A percentile compares a stretch with the other conserved stretches of the same genome.
These are phyloP conservation scores for Heterocephalus glaber DNA, from an alignment of 2,113 vertebrate genomes.

Conservation along the genomic window DNA sequence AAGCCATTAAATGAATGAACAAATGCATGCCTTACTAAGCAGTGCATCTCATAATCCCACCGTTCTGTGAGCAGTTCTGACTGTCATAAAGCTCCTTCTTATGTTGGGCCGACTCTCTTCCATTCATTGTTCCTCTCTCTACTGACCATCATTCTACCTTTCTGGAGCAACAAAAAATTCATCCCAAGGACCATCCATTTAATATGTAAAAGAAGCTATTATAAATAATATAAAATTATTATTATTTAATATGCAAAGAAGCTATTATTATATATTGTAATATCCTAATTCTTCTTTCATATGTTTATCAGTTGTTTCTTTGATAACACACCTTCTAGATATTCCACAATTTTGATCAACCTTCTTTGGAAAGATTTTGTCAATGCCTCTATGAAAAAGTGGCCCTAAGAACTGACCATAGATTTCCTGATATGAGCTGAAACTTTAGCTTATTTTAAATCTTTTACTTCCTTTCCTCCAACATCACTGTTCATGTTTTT, in stretches of 20 bases:
- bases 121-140: neutral
- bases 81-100: neutral
- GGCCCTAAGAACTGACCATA: neutral
- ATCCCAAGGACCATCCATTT: neutral
- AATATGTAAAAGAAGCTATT: neutral
- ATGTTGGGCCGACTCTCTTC: neutral
- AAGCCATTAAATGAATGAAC: slow-evolving; percentile 42
- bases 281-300: neutral
- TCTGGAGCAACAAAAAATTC: neutral
- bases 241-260: neutral
- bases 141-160: neutral
- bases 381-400: neutral
- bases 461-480: neutral
- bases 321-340: neutral
- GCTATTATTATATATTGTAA: too few species aligned
- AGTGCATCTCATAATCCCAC: neutral
- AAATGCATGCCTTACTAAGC: neutral
- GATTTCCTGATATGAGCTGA: neutral
- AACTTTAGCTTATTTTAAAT: neutral
- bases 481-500: neutral
- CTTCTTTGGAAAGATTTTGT: neutral
- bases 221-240: too few species aligned
- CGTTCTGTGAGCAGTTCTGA: neutral
- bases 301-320: neutral
- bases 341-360: neutral